A percentile compares a stretch with the other conserved stretches of the same genome.
Conservation (phyloP, 2,797 vertebrate genomes). For the Enteromius afrohamiltoni region DNA sequence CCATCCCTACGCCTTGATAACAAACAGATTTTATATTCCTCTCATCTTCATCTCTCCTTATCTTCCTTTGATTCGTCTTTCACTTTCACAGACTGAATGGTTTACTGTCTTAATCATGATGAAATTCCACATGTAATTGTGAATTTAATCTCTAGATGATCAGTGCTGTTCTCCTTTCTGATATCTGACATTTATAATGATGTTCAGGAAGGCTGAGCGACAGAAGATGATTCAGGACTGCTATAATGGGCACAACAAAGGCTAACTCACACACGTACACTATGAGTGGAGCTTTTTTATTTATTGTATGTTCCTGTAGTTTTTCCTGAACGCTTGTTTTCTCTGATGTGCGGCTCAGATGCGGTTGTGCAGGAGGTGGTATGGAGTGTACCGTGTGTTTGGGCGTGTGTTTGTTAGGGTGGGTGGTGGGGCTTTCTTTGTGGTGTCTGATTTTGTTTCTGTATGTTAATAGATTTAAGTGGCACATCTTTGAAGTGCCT, state of each 20-base stretch:
- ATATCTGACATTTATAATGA: constrained; percentile 27
- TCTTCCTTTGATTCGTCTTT: constrained; percentile 69
- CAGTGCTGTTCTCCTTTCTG: constrained; percentile 13
- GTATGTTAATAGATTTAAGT: constrained; percentile 64
- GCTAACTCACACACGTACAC: not conserved
- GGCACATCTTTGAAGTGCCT: constrained; percentile 60
- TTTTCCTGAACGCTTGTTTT: constrained; percentile 23
- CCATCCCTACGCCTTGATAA: constrained; percentile 66
- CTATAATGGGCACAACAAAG: constrained; percentile 15
- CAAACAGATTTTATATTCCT: constrained; percentile 67
- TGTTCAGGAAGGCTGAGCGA: not conserved
- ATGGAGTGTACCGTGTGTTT: constrained; percentile 20
- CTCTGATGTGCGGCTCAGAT: constrained; percentile 50
- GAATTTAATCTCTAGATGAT: constrained; percentile 29
- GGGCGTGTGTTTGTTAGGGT: constrained; percentile 4
- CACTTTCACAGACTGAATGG: constrained; percentile 58
- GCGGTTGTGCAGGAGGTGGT: constrained; percentile 10
- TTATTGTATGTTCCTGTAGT: constrained; percentile 1
- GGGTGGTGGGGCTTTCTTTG: constrained; percentile 41
- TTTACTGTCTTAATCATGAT: constrained; percentile 40
- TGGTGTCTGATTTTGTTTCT: constrained; percentile 58
- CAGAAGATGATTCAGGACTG: constrained; percentile 30
- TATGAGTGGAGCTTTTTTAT: not conserved
- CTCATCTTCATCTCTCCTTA: constrained; percentile 14
- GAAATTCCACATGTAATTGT: constrained; percentile 33